Conservation (phyloP, 1,140 invertebrate species). For the Neuroterus valhalla region DNA sequence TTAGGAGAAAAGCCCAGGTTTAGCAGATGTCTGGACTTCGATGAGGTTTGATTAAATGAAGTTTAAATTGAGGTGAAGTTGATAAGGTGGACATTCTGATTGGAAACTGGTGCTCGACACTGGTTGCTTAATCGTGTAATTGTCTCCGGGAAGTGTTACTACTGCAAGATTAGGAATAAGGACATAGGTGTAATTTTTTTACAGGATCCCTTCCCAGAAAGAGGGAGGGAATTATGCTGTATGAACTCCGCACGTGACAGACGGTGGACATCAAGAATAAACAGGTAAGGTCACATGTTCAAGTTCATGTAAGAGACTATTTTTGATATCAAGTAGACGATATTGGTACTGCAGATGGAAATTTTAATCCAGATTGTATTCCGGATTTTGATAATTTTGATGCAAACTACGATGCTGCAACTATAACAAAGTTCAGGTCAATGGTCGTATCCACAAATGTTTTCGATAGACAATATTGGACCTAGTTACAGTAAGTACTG, state of each 20-base stretch:
- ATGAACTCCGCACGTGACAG: constrained; percentile 21
- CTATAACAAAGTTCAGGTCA: no score
- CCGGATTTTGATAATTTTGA: no score
- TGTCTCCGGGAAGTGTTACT: neutral
- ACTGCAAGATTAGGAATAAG: neutral
- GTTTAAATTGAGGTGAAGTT: no score
- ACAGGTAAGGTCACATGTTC: neutral
- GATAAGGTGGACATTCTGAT: no score
- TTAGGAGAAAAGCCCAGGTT: no score
- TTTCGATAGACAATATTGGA: no score
- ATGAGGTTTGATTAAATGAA: no score
- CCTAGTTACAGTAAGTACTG: no score
- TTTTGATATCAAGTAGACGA: neutral
- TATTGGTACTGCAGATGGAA: neutral
- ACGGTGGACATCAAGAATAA: constrained; percentile 25
- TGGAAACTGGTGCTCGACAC: neutral
- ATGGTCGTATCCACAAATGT: no score
- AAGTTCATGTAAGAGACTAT: neutral
- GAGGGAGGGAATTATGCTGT: constrained; percentile 3
- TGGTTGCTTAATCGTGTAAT: neutral
- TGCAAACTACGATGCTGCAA: no score
- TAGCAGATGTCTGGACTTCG: no score
- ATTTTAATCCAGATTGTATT: neutral
- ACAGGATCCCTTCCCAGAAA: neutral
- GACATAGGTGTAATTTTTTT: neutral